Base-by-base conservation (phyloP, 2,113 vertebrate species). In the Accipiter cooperii region DNA sequence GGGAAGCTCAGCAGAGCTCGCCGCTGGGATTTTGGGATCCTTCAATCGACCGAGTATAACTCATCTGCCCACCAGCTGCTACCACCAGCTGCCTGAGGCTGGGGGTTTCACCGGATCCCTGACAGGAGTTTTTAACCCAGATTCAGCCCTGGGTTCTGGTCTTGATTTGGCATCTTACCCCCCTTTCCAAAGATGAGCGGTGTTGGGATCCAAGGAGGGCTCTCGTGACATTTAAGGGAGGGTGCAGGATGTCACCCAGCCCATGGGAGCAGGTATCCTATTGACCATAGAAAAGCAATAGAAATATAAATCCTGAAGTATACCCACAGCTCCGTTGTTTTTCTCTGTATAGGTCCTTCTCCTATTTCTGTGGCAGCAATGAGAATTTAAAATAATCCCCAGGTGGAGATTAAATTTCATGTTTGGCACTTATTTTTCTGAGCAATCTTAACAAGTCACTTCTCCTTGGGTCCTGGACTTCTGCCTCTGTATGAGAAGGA, bases 31-130 rank as follows among this genome's bases (percentile, higher is more conserved):
- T 33, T 68, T 3, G 15, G 13, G 33, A 46, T 38, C 47, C 78
- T 83, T 42, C 25, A 11, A 0, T 1, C 2, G 13, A 6, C 29
- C 1, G 12, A 36, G 9, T 18, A 3, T 8, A 70, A 31, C 34
- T 47, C 33, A 31, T 13, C 25, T 49, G 42, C 36, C 46, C 65
- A 75, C 3, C 9, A 73, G 25, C 61, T 46, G 17, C 60, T 91
- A 8, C 44, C 17, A 51, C 44, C 44, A 60, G 44, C n/a, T 81
- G 19, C 65, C 24, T 52, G 10, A 33, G 60, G 21, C 49, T 74
- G 40, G 14, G 44, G 47, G 1, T 10, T 55, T 79, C 63, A 10
- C 7, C n/a, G 34, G 2, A 9, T 31, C 42, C 38, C 47, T 51
- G 38, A 3, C 3, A 52, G 25, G 25, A 57, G 8, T 5, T 91